These are phyloP conservation scores for Parazoanthus swiftii DNA, from an alignment of 92 coral and sea anemone genomes.

Conservation along the genomic window DNA sequence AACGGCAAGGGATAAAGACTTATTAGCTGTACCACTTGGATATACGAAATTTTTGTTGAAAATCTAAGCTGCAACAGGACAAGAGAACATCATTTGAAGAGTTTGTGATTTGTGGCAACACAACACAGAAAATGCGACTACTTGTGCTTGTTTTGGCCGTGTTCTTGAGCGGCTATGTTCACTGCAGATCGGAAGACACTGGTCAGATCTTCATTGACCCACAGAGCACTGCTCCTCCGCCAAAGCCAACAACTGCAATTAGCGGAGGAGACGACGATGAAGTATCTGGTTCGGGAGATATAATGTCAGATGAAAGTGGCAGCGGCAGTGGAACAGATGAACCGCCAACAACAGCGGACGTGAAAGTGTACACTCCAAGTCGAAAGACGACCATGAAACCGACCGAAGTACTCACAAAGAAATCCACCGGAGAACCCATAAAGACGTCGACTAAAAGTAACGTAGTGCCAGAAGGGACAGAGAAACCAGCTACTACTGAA, in stretches of 20 bases:
- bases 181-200: slow-evolving; percentile 50
- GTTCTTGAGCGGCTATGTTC: slow-evolving; percentile 48
- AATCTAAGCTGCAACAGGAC: background rate
- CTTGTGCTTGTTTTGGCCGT: slow-evolving; percentile 55
- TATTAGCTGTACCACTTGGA: background rate
- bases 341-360: slow-evolving; percentile 15
- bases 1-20: background rate
- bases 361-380: slow-evolving; percentile 7
- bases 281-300: slow-evolving; percentile 43
- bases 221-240: slow-evolving; percentile 29
- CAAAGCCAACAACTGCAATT: slow-evolving; percentile 26
- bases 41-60: background rate
- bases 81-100: background rate
- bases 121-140: slow-evolving; percentile 46
- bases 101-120: background rate
- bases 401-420: background rate
- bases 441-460: background rate
- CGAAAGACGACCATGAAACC: slow-evolving; percentile 7
- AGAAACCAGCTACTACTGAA: slow-evolving; percentile 33
- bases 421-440: background rate
- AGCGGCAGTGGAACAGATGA: slow-evolving; percentile 46
- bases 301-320: slow-evolving; percentile 56
- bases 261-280: slow-evolving; percentile 62
- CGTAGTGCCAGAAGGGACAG: background rate
- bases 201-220: slow-evolving; percentile 57